These are phyloP conservation scores for Epinotia bilunana DNA, from an alignment of 2,888 invertebrate species.

Conservation along the genomic window DNA sequence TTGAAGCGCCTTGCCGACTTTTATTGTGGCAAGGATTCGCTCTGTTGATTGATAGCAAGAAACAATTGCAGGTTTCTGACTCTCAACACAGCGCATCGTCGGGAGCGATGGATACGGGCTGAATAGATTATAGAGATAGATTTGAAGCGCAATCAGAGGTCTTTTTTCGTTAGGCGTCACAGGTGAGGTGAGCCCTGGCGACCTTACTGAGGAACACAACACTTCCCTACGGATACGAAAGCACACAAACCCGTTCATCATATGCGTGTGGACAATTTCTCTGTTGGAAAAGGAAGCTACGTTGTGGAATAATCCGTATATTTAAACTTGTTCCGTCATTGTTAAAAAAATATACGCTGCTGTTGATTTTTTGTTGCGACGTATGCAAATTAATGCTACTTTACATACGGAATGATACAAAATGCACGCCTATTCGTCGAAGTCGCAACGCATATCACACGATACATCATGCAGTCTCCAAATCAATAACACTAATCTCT, in stretches of 20 bases:
- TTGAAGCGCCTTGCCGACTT: too few species aligned
- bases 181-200: too few species aligned
- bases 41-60: too few species aligned
- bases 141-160: too few species aligned
- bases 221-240: slow-evolving; percentile 20
- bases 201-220: neutral
- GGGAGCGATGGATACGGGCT: too few species aligned
- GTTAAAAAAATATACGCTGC: neutral
- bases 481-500: slow-evolving; percentile 14
- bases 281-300: slow-evolving; percentile 14
- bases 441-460: neutral
- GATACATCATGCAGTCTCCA: neutral
- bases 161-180: too few species aligned
- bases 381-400: slow-evolving; percentile 30
- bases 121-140: too few species aligned
- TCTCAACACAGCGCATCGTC: too few species aligned
- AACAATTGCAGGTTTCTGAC: too few species aligned
- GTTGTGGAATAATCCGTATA: slow-evolving; percentile 15
- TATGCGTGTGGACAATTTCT: slow-evolving; percentile 25
- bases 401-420: slow-evolving; percentile 16
- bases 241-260: slow-evolving; percentile 3
- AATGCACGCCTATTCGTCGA: neutral
- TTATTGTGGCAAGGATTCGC: too few species aligned
- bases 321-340: slow-evolving; percentile 14
- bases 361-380: slow-evolving; percentile 10